phyloP scores from a whole-genome alignment of 2,888 invertebrate genomes.

The Escarpia spicata region DNA sequence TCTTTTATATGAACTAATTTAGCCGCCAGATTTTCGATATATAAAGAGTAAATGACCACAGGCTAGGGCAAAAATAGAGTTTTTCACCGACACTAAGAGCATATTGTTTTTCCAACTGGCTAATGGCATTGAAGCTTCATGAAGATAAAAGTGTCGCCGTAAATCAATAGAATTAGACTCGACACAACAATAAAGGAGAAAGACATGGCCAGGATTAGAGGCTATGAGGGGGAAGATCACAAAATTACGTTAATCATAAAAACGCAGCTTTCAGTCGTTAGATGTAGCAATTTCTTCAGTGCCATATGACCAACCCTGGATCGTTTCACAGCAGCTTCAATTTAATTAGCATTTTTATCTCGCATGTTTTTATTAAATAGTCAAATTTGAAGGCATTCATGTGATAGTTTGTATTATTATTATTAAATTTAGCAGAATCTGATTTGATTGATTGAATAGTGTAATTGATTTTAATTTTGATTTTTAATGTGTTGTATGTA shows the following conservation, averaged over 20 bases:
- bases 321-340: not conserved
- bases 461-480: not conserved
- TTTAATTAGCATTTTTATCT: not conserved
- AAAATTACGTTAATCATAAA: not conserved
- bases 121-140: not conserved
- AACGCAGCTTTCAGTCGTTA: not conserved
- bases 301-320: not conserved
- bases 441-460: not conserved
- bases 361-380: not conserved
- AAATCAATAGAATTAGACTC: slow-evolving; percentile 7
- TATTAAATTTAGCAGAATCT: not conserved
- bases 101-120: slow-evolving; percentile 12
- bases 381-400: not conserved
- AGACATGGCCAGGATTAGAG: not conserved
- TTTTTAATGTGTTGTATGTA: not conserved
- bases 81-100: slow-evolving; percentile 5
- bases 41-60: not conserved
- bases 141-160: slow-evolving; percentile 9
- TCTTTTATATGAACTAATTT: not conserved
- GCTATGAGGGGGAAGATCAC: not conserved
- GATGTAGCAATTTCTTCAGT: not conserved
- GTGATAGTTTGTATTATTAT: not conserved
- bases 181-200: not conserved
- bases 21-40: not conserved
- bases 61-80: not conserved